Base-by-base conservation (phyloP, 2,113 vertebrate species). In the Ovis aries region DNA sequence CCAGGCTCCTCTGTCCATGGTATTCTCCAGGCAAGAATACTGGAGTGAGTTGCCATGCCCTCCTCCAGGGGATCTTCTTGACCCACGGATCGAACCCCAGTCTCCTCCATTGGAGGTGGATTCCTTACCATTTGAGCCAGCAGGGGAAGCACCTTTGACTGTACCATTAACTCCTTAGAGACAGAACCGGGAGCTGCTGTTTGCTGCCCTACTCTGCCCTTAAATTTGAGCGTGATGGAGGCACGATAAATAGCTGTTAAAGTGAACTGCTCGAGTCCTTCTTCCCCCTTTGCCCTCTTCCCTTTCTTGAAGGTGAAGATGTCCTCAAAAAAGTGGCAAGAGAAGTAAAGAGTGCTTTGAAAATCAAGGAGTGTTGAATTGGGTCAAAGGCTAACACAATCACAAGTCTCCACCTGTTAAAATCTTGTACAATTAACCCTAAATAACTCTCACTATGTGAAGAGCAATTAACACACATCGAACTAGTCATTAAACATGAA, bases 401-500 rank as follows among this genome's bases (percentile, higher is more conserved):
- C 77, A n/a, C 27, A 77, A 74, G 16, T 64, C 7, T 95, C 15
- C 36, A 77, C 33, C 13, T 62, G 71, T 33, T 91, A 80, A 91
- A 95, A 94, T 86, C 80, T 10, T 71, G 7, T 62, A n/a, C 53
- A 43, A 57, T 94, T 96, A 92, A 95, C 48, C 95, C 40, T 25
- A 97, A 97, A 91, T 87, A 19, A 94, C 93, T 92, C 17, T 57
- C 93, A 94, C 88, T 59, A 77, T 90, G 25, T 15, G 57, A 60
- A 85, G 36, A 59, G 14, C 27, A 85, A 85, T 31, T 45, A 77
- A 33, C 82, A 96, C 83, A 67, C 16, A 88, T 36, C 93, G 8
- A 88, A 86, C 92, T 67, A 94, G 64, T 91, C 89, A 97, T 95
- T 95, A 97, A 97, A 97, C 60, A 64, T 11, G 0, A 95, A 52